A percentile compares a stretch with the other conserved stretches of the same genome.
phyloP scores from a whole-genome alignment of 2,888 invertebrate species.

The Schizaphis graminum region DNA sequence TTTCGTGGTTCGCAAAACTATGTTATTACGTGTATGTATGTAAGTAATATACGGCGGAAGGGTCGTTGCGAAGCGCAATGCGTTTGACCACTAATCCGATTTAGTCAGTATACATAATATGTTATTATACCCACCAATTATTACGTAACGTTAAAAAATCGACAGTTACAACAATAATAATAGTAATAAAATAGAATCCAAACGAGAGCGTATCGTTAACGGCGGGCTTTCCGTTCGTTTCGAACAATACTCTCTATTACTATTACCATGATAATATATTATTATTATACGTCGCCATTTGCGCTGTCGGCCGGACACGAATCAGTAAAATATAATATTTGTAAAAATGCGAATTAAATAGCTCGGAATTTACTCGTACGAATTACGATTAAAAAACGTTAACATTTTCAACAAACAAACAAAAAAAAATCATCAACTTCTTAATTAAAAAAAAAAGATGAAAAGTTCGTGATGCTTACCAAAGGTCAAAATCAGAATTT shows the following conservation, averaged over 20 bases:
- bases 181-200: neutral
- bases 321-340: neutral
- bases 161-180: neutral
- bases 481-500: neutral
- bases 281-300: neutral
- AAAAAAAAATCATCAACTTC: neutral
- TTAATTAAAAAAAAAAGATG: neutral
- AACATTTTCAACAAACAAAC: neutral
- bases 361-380: neutral
- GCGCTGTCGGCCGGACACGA: neutral
- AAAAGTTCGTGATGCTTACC: neutral
- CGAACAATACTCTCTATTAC: neutral
- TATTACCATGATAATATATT: neutral
- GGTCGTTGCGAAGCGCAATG: neutral
- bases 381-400: neutral
- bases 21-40: neutral
- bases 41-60: neutral
- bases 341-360: neutral
- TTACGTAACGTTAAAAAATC: constrained; percentile 14
- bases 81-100: neutral
- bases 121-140: neutral
- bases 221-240: neutral
- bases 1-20: neutral
- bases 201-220: neutral
- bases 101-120: neutral